Conservation (phyloP, 2,113 vertebrate genomes). For the Hucho hucho region DNA sequence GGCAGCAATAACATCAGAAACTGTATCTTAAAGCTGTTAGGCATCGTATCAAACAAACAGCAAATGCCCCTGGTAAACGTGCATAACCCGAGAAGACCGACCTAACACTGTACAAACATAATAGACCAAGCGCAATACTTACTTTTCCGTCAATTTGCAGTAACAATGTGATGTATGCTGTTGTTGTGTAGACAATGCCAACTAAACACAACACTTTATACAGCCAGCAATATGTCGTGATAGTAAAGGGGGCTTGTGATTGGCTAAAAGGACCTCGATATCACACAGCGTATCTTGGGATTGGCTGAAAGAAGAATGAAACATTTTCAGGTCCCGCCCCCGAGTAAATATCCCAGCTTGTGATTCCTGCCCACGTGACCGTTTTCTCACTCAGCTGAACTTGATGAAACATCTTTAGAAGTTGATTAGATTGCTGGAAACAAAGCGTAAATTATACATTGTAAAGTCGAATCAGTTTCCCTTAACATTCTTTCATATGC, state of each 20-base stretch:
- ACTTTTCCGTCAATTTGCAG: not conserved
- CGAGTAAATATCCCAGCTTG: not conserved
- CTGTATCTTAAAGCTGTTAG: too few species aligned
- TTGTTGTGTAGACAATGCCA: not conserved
- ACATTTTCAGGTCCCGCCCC: not conserved
- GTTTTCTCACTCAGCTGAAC: too few species aligned
- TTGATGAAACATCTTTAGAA: not conserved
- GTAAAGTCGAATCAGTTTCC: too few species aligned
- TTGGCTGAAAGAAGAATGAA: not conserved
- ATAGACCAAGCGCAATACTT: not conserved
- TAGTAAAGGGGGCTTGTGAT: not conserved
- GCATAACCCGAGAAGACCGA: too few species aligned
- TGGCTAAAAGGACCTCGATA: not conserved
- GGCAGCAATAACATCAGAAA: too few species aligned
- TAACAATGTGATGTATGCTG: not conserved
- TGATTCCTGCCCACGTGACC: not conserved
- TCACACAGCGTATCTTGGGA: not conserved
- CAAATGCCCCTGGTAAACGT: too few species aligned
- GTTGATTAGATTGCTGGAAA: too few species aligned
- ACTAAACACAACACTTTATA: slow-evolving; percentile 1
- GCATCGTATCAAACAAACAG: too few species aligned
- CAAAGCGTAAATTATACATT: too few species aligned
- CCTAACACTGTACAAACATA: not conserved
- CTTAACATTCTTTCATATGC: too few species aligned
- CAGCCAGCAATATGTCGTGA: not conserved